These are phyloP conservation scores for Rugalucina vietnamica DNA, from an alignment of 2,888 invertebrate species.

Conservation along the genomic window DNA sequence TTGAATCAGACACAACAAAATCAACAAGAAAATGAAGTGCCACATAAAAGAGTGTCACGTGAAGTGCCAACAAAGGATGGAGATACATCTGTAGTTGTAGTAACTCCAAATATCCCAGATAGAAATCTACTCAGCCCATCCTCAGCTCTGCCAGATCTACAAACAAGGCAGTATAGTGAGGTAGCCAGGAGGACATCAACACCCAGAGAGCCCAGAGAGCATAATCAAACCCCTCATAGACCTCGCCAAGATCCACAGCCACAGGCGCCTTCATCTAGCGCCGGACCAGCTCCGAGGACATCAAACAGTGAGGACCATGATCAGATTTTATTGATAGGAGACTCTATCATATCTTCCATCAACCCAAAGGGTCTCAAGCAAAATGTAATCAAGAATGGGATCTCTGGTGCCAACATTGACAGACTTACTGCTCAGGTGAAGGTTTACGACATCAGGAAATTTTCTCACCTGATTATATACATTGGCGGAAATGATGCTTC, in stretches of 20 bases:
- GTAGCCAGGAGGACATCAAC: not conserved
- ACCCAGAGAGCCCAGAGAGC: not conserved
- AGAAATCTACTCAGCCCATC: not conserved
- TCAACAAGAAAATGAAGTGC: not conserved
- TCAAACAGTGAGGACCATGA: not conserved
- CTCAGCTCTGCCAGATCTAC: not conserved
- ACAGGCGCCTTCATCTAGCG: not conserved
- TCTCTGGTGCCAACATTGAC: not conserved
- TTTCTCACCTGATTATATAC: not conserved
- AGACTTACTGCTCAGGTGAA: not conserved
- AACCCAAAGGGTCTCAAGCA: not conserved
- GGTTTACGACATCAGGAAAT: not conserved
- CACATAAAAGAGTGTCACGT: not conserved
- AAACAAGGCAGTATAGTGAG: not conserved
- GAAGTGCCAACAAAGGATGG: not conserved
- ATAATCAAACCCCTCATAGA: not conserved
- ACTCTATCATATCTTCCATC: not conserved
- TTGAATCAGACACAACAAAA: not conserved
- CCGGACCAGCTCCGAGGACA: not conserved
- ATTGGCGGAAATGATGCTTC: slow-evolving; percentile 6
- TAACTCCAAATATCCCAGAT: not conserved
- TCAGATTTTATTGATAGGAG: not conserved
- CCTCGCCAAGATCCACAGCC: not conserved
- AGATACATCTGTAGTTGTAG: too few relatives aligned
- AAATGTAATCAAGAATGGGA: not conserved